A percentile compares a stretch with the other conserved stretches of the same genome.
phyloP scores from a whole-genome alignment of 2,888 invertebrate genomes.

The Melanostoma scalare region DNA sequence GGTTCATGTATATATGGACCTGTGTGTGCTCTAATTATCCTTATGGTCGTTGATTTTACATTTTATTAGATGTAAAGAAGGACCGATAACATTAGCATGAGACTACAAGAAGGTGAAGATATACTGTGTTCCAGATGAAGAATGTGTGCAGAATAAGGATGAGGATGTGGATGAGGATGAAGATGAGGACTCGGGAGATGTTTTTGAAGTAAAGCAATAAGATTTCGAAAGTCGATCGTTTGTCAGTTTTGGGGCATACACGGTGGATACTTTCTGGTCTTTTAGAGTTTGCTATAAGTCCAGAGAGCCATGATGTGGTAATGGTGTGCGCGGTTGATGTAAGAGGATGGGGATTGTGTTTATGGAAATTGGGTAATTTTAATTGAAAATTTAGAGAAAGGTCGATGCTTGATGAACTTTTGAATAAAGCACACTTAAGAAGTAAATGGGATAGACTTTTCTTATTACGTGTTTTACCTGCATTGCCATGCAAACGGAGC shows the following conservation, averaged over 20 bases:
- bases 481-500: too few relatives aligned
- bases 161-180: conserved; percentile 24
- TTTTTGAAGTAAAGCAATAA: conserved; percentile 68
- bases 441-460: not conserved
- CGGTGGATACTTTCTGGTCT: conserved; percentile 51
- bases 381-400: conserved; percentile 67
- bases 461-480: not conserved
- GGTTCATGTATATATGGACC: conserved; percentile 27
- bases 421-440: conserved; percentile 21
- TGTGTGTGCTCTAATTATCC: conserved; percentile 72
- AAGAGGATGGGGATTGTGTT: conserved; percentile 41
- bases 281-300: conserved; percentile 59
- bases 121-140: conserved; percentile 37
- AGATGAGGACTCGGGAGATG: conserved; percentile 14
- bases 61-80: conserved; percentile 72
- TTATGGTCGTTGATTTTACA: conserved; percentile 73
- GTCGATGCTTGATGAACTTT: conserved; percentile 62
- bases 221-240: conserved; percentile 69
- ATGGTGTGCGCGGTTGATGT: conserved; percentile 18
- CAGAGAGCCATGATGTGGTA: conserved; percentile 48
- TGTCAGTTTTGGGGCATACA: conserved; percentile 35
- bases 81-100: conserved; percentile 69
- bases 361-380: conserved; percentile 69
- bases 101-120: conserved; percentile 53
- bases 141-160: conserved; percentile 14